Evolutionary conservation across 2,797 vertebrate species (phyloP).

Genomic region (Amblyraja radiata): DNA sequence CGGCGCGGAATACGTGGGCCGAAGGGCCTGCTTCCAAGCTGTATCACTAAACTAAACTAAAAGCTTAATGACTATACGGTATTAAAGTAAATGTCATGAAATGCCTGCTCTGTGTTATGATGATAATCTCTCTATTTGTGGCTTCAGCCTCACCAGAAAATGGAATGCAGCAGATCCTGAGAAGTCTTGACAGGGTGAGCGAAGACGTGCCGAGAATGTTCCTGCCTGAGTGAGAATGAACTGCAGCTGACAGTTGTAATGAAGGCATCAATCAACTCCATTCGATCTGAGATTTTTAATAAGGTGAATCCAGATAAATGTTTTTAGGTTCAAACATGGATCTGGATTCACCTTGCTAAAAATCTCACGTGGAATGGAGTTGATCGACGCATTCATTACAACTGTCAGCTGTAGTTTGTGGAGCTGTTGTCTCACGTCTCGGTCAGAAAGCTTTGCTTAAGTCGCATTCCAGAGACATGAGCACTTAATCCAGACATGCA

Average conservation of each 20-base stretch:
- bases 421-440: background rate
- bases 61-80: background rate
- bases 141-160: background rate
- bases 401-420: background rate
- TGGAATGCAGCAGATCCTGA: no score
- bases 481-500: background rate
- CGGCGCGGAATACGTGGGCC: no score
- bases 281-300: no score
- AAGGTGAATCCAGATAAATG: background rate
- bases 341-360: background rate
- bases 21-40: no score
- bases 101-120: background rate
- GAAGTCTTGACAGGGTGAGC: no score
- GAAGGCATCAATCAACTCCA: no score
- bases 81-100: no score
- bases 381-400: background rate
- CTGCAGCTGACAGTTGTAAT: no score
- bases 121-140: background rate
- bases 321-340: background rate
- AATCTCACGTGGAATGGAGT: background rate
- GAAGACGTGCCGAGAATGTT: no score
- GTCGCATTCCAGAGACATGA: background rate
- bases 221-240: no score
- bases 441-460: background rate
- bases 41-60: no score